phyloP scores from a whole-genome alignment of 2,113 vertebrate species.

The Oncorhynchus clarkii region DNA sequence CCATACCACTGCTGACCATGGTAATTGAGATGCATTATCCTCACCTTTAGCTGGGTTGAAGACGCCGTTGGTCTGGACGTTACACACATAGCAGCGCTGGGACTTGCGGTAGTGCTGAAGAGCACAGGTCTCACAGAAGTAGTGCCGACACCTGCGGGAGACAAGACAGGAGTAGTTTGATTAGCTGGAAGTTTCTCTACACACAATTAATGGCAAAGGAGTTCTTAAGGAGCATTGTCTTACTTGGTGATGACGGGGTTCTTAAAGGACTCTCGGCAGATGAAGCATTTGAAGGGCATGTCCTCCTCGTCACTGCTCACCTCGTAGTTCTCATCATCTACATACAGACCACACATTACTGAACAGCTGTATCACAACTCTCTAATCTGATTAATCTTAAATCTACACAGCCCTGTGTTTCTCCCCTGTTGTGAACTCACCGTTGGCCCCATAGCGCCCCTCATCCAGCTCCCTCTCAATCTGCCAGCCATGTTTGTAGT shows the following conservation, averaged over 20 bases:
- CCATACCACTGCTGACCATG: too few relatives aligned
- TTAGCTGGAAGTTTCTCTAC: background rate
- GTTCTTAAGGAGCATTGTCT: constrained; percentile 6
- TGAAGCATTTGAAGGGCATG: constrained; percentile 96
- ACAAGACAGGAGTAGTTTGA: background rate
- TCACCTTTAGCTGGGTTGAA: constrained; percentile 97
- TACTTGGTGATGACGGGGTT: constrained; percentile 94
- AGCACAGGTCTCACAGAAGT: constrained; percentile 93
- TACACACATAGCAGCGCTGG: constrained; percentile 92
- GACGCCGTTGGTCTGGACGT: constrained; percentile 93
- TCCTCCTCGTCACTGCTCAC: constrained; percentile 95
- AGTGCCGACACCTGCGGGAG: constrained; percentile 83
- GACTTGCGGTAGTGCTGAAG: constrained; percentile 93
- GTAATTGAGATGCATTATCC: background rate
- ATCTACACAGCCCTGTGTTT: background rate
- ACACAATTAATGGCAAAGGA: background rate
- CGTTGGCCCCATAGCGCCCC: constrained; percentile 89
- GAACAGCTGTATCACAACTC: background rate
- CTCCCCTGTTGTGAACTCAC: constrained; percentile 56
- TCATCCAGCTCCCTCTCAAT: constrained; percentile 96
- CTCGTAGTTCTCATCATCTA: constrained; percentile 94
- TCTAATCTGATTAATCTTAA: background rate
- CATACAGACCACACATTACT: background rate
- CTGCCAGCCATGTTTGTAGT: constrained; percentile 99
- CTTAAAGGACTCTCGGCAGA: constrained; percentile 90